Evolutionary conservation across 2,113 vertebrate genomes (phyloP), one percentile per base, ranked within the genome.

Genomic region (Hypanus sabinus): DNA sequence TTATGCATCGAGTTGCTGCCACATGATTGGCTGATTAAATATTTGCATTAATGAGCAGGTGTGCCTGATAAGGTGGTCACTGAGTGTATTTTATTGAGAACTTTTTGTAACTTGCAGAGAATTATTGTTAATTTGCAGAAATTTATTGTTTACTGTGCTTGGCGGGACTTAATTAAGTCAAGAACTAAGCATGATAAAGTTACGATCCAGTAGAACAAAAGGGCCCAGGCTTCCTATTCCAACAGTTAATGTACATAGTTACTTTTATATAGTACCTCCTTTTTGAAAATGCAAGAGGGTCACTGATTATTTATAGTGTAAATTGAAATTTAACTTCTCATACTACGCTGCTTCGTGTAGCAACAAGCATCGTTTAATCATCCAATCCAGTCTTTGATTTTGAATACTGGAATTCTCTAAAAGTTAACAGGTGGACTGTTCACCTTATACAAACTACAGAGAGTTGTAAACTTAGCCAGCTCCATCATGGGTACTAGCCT

Each of bases 341-440:
- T 65, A 71, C 33, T 88, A 22, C 71, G 65, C 68, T 24, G 36
- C 33, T 92, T 71, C 9, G 38, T 92, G 65, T 12, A 92, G 68
- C 57, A 88, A 55, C 83, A 88, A 92, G 62, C 38, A 92, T 24
- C 27, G 16, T 70, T 92, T 92, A 46, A 33, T 68, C 36, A 11
- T 92, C 20, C 90, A 71, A 92, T 92, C 46, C 90, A 71, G 36
- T 71, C 9, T 46, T 30, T 71, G 7, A 24, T 24, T 22, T 36
- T 90, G 60, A 83, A 83, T 83, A 83, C 80, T 83, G 80, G 80
- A 20, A 62, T 65, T 90, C n/a, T 14, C 85, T 38, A 65, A 68
- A 92, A 38, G 68, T 92, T 71, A 71, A 24, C 68, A 71, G 68
- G 36, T 24, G 62, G 7, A 92, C 36, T 91, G n/a, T 91, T 91